Evolutionary conservation across 2,888 invertebrate genomes (phyloP), one percentile per base, ranked within the genome.

Genomic region (Phengaris arion): DNA sequence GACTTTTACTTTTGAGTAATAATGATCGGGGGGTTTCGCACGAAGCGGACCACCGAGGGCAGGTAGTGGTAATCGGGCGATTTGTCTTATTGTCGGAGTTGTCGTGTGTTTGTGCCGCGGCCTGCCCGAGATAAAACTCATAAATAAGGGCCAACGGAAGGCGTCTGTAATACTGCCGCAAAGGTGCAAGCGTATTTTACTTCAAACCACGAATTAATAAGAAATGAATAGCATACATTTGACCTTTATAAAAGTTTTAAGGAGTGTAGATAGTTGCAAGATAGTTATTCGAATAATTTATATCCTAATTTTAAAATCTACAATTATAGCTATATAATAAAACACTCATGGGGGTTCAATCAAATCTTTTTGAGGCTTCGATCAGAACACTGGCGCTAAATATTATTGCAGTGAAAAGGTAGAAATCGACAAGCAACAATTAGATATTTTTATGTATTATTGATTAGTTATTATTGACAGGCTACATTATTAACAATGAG

Each of bases 51-150:
- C 92, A 88, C 91, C 90, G 84, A 85, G 83, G 82, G 88, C 91
- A 92, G 93, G 93, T 93, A 93, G 91, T 87, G 91, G 88, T 92
- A 92, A 93, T 92, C 92, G 90, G 86, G 82, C 90, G 89, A 93
- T 93, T 93, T 93, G 93, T 93, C 92, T 93, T 90, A 89, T 91
- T 91, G 90, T 91, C 89, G 84, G 89, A 87, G 87, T 87, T 87
- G 91, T 90, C 89, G 87, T 91, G 88, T 92, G 89, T 91, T 91
- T 90, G 90, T 91, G 89, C 85, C 93, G 90, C 91, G 87, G 87
- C 90, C 84, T 88, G 88, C 86, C 85, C 87, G 87, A 92, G 92
- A 93, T 93, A 93, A 92, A 90, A 89, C 87, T 86, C 87, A 93
- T 93, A 93, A 93, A 93, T 93, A 88, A 90, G 86, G 82, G 82